Evolutionary conservation across 1,140 invertebrate genomes (phyloP), one percentile per base, ranked within the genome.

Genomic region (Drosophila fuyamai): DNA sequence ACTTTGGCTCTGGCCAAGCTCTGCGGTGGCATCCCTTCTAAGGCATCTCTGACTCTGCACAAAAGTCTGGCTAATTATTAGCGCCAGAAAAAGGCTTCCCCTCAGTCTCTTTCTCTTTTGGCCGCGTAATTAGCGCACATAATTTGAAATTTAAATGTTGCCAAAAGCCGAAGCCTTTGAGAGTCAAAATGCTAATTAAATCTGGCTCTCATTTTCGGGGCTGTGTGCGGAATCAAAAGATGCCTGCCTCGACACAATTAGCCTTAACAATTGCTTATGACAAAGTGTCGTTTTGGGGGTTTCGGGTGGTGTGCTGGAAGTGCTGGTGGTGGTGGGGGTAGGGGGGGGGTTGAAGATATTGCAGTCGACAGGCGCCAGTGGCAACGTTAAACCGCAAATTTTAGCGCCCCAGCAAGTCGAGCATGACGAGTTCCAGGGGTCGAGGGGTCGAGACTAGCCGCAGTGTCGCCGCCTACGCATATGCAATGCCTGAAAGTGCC

Each of bases 101-200:
- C 32, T 9, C 62, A 36, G 12, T 29, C 32, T 7, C 18, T 47
- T n/a, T n/a, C n/a, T 48, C 35, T 59, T 61, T 67, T 54, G 70
- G 62, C 48, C 48, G 79, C 65, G 81, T 89, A 89, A 89, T 89
- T 89, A 89, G 85, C 85, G 77, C 73, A 83, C 85, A 89, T 89
- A 84, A 89, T 89, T 89, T 89, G 81, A 89, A 89, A 90, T 89
- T 89, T 88, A 88, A 88, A 88, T 88, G 84, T 89, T 59, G 84
- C 80, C 84, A 79, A 86, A 86, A 81, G 83, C 74, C 71, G 83
- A 88, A 88, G 73, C 84, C 84, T 89, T 89, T 89, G 75, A 67
- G 62, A 86, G 83, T 77, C 80, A 89, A 77, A 81, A 84, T 89
- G 80, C 89, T 89, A 89, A 89, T 89, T 89, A 84, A 89, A 89